Evolutionary conservation across 2,888 invertebrate species (phyloP), one percentile per base, ranked within the genome.

Genomic region (Spialia ferax): DNA sequence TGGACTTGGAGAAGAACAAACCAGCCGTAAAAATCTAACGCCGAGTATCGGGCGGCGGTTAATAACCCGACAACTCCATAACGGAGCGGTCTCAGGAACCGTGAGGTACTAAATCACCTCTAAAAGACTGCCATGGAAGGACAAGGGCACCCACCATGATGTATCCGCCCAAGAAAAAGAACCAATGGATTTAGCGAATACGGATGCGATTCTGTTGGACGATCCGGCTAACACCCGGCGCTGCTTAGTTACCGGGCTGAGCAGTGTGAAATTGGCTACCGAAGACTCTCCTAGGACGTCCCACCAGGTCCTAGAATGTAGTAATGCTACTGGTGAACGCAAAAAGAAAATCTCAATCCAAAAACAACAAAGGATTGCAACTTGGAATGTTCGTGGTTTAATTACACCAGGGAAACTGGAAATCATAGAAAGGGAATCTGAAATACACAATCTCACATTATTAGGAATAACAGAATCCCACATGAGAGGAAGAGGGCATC

Each of bases 1-100:
- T 56, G 15, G 50, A 8, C 2, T 11, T 10, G 20, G 50, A 50
- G 18, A 5, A 10, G 10, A 4, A 11, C 22, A 71, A 69, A 67
- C 73, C 69, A 63, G 69, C 68, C 68, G 69, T 68, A 70, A 59
- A 59, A 45, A 1, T 0, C n/a, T 15, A 59, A 45, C 59, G 59
- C 59, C 45, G 42, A 45, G 15, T 10, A 59, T 45, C 59, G 45
- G 59, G 59, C 59, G 59, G 45, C 45, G 59, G 59, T 45, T 45
- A 42, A 8, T 59, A 59, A 59, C 71, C 71, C 70, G 71, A 73
- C 70, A 15, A 45, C 42, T 15, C 26, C 38, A 1, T 22, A 11
- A 13, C 22, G 3, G 7, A 57, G 10, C 38, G 32, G 32, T 35
- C 22, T 66, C 65, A 69, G 68, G 52, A 68, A 64, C 60, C 68